Conservation (phyloP, 2,888 invertebrate genomes). For the Torymus auratus region DNA sequence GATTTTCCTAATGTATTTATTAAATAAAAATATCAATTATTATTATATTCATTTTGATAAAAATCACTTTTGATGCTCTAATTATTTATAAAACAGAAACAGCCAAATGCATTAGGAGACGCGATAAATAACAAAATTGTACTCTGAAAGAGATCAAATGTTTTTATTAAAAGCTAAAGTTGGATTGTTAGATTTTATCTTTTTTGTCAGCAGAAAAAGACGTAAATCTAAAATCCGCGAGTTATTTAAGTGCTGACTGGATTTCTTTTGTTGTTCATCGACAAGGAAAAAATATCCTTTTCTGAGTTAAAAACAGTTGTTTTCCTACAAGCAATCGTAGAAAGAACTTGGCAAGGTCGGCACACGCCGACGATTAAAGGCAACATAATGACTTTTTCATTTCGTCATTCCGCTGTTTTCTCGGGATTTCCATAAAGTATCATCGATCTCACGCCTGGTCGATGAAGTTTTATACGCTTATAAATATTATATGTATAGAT, state of each 20-base stretch:
- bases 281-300: constrained; percentile 1
- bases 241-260: background rate
- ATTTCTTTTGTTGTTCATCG: constrained; percentile 17
- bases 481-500: background rate
- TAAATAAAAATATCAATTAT: too few relatives aligned
- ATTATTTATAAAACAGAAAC: too few relatives aligned
- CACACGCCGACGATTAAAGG: background rate
- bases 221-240: constrained; percentile 18
- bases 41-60: too few relatives aligned
- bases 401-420: constrained; percentile 29
- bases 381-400: constrained; percentile 39
- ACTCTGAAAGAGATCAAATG: too few relatives aligned
- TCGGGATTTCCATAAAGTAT: constrained; percentile 23
- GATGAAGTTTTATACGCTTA: background rate
- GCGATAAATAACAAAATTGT: too few relatives aligned
- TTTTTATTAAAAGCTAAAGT: background rate
- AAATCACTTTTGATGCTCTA: too few relatives aligned
- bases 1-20: too few relatives aligned
- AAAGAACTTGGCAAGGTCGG: constrained; percentile 18
- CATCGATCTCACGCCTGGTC: constrained; percentile 23
- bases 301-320: background rate
- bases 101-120: too few relatives aligned
- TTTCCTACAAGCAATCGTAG: background rate
- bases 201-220: constrained; percentile 9
- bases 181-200: constrained; percentile 27